Base-by-base conservation (phyloP, 2,888 invertebrate genomes). In the Hydroisotoma schaefferi region DNA sequence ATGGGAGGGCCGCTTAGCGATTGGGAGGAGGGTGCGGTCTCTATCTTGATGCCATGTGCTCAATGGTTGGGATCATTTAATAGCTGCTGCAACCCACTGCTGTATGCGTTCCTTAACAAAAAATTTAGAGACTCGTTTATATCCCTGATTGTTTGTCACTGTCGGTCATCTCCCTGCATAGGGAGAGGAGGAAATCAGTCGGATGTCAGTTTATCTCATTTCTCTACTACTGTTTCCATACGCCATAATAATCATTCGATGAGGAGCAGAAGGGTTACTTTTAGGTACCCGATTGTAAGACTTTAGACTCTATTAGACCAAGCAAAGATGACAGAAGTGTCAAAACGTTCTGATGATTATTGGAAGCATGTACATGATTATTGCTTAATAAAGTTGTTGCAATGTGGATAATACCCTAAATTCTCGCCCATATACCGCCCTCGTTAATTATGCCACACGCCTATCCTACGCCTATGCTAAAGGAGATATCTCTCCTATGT, bases 41-140 rank as follows among this genome's bases (percentile, higher is more conserved):
- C 86, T 46, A 84, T 88, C 22, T 85, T 87, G 2, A 88, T 90
- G 26, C 94, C 94, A 2, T 82, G 94, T 53, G 92, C 90, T 2
- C 94, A 91, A 76, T 91, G 90, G 91, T 80, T 95, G 51, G 94
- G 94, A 1, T 86, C 91, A 0, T 90, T 92, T 25, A 94, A 94
- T 78, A 91, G 91, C 23, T 93, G 94, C 81, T 92, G 94, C 75
- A 94, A 95, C 78, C 94, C 94, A 1, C 87, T 94, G 64, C 81
- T 95, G 57, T 94, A 95, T 77, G 92, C 94, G 2, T 94, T 93
- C 79, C 93, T 94, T 79, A 94, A 94, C 78, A 90, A 90, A 76
- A 94, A 94, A 77, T 95, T 89, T 77, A 82, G 94, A 15, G 84
- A 87, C 61, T 94, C 94, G 3, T 94, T 95, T 77, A 55, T 47